A percentile compares a stretch with the other conserved stretches of the same genome.
Conservation (phyloP, 1,140 invertebrate species). For the Trichoplusia ni region DNA sequence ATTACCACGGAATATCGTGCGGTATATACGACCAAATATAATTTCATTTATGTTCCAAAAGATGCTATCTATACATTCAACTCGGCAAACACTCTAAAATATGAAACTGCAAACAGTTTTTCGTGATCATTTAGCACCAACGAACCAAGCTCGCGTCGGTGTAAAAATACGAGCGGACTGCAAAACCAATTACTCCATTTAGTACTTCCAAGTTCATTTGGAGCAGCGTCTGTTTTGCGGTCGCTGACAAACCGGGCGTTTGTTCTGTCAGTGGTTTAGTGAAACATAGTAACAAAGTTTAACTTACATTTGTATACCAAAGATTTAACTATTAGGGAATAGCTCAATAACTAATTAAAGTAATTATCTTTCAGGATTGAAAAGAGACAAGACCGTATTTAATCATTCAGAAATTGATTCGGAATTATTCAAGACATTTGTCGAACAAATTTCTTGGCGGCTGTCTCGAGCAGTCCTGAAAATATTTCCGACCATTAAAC, state of each 20-base stretch:
- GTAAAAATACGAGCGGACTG: conserved; percentile 8
- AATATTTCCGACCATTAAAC: not conserved
- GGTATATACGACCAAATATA: no score
- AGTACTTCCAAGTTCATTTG: conserved; percentile 29
- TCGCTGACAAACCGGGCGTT: conserved; percentile 15
- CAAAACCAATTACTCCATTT: conserved; percentile 25
- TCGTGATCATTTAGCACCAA: conserved; percentile 2
- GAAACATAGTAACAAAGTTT: no score
- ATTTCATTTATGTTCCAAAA: no score
- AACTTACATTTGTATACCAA: no score
- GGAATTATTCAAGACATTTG: conserved; percentile 5
- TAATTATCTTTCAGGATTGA: no score
- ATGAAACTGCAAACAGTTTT: conserved; percentile 2
- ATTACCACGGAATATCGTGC: no score
- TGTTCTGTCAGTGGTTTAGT: not conserved
- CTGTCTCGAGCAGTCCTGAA: not conserved
- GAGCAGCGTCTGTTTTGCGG: conserved; percentile 14
- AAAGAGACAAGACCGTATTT: not conserved
- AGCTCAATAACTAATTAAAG: no score
- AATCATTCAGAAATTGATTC: not conserved
- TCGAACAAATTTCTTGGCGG: not conserved
- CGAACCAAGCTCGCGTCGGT: not conserved
- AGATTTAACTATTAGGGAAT: no score
- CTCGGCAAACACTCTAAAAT: not conserved
- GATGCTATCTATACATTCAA: not conserved